Evolutionary conservation across 2,888 invertebrate genomes (phyloP), one percentile per base, ranked within the genome.

Genomic region (Pandemis heparana): DNA sequence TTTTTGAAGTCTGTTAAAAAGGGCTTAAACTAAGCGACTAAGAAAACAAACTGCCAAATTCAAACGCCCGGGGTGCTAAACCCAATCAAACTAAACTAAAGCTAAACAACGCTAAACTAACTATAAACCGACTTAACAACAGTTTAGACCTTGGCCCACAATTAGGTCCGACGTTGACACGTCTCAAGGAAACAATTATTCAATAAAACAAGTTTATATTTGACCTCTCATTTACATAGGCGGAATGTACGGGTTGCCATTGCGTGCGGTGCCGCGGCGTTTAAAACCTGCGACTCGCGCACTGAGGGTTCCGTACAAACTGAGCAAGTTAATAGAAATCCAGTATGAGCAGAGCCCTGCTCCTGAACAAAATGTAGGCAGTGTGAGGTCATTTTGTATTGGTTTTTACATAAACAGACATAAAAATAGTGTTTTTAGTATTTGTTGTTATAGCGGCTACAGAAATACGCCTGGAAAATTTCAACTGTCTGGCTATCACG

Each of bases 151-250:
- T 78, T 75, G 80, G 68, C 67, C 69, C 68, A 74, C 70, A 79
- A 78, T 80, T 77, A 78, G 70, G 76, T 70, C 18, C 79, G 79
- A 83, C 83, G 82, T 79, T 78, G 82, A 84, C 83, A 84, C 79
- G 80, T 82, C 85, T 83, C 82, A 78, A 77, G 81, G 83, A 86
- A 87, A 85, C 83, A 86, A 87, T 87, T 87, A 85, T 82, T 86
- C 83, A 83, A 82, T 85, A 85, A 85, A 85, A 85, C 82, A 82
- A 83, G 85, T 84, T 86, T 83, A 82, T 82, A 81, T 83, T 85
- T 82, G 86, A 85, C 84, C 83, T 80, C 77, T 80, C 78, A 86
- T 86, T 85, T 87, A 77, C 82, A 87, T 83, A 75, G 60, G 51
- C 75, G 71, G 39, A 76, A 79, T 74, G 77, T 51, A 79, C 79